Conservation (phyloP, 2,797 vertebrate genomes). For the Rhyacichthys aspro region DNA sequence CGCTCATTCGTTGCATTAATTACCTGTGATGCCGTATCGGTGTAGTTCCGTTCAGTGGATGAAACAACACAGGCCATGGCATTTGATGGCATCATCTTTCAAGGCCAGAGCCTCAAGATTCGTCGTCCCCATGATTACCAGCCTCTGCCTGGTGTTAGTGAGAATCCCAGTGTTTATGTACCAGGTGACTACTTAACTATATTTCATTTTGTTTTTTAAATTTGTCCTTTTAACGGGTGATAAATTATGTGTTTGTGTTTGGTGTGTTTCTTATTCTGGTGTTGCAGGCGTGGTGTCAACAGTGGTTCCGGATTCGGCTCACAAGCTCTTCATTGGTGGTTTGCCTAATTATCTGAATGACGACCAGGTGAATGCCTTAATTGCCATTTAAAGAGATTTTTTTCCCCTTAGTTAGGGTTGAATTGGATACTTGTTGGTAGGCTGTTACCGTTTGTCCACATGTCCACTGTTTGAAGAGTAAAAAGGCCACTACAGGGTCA, state of each 20-base stretch:
- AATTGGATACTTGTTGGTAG: no score
- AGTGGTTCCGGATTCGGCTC: conserved; percentile 93
- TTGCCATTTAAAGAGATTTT: no score
- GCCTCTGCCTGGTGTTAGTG: conserved; percentile 92
- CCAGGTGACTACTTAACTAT: conserved; percentile 82
- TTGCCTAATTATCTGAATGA: conserved; percentile 95
- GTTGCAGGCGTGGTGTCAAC: conserved; percentile 90
- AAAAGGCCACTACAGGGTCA: no score
- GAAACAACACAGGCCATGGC: conserved; percentile 96
- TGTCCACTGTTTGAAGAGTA: no score
- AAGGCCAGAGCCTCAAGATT: conserved; percentile 94
- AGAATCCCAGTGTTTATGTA: conserved; percentile 93
- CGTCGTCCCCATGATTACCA: conserved; percentile 94
- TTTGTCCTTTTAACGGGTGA: conserved; percentile 65
- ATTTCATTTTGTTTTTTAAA: conserved; percentile 66
- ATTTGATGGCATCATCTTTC: conserved; percentile 95
- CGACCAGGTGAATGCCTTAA: conserved; percentile 84
- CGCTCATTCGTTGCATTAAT: not conserved
- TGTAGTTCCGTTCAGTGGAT: conserved; percentile 92
- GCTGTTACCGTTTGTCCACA: no score
- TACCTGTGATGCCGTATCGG: conserved; percentile 8
- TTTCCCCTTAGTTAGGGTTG: no score
- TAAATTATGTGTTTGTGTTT: conserved; percentile 20
- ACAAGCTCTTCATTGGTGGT: conserved; percentile 94
- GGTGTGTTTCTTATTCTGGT: not conserved